Evolutionary conservation across 2,797 vertebrate genomes (phyloP), one percentile per base, ranked within the genome.

Genomic region (Dermochelys coriacea): DNA sequence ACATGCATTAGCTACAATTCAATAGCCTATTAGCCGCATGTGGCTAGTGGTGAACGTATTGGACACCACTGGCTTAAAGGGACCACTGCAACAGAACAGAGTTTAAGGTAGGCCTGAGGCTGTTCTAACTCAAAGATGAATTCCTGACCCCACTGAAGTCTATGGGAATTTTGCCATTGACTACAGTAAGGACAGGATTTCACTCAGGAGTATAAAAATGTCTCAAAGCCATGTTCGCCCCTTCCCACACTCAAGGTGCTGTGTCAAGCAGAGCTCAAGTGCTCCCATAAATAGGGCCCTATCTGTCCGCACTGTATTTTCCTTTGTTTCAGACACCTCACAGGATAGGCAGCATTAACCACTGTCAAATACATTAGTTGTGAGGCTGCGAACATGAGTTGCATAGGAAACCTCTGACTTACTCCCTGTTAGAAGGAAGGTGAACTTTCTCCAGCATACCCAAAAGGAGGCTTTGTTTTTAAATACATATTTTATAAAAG

Each of bases 191-290:
- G 55, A 25, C 0, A 1, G 71, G 81, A 93, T 95, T 96, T 94
- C 88, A 86, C 64, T n/a, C 9, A 0, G 0, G 54, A 85, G 61
- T 0, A 1, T 37, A 78, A 54, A 0, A 31, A 68, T 68, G 68
- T 81, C 86, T 88, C 45, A n/a, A 64, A 82, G 64, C 34, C 90
- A 93, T 0, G 0, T 27, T 15, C 85, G 45, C 57, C 81, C 57
- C 86, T 90, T 80, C 80, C 19, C 14, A 57, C 34, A 21, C 57
- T 61, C 52, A 0, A 0, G n/a, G 82, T 84, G 64, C 51, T 80
- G 37, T 87, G 74, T 79, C 78, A 88, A 88, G 84, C 86, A 52
- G 41, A 77, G 47, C 16, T 37, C 1, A 27, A 41, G 9, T 5
- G 55, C 84, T 57, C 71, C 12, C 41, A 75, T 15, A 45, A 75